These are phyloP conservation scores for Troides oblongomaculatus DNA, from an alignment of 2,888 invertebrate genomes.

Conservation along the genomic window DNA sequence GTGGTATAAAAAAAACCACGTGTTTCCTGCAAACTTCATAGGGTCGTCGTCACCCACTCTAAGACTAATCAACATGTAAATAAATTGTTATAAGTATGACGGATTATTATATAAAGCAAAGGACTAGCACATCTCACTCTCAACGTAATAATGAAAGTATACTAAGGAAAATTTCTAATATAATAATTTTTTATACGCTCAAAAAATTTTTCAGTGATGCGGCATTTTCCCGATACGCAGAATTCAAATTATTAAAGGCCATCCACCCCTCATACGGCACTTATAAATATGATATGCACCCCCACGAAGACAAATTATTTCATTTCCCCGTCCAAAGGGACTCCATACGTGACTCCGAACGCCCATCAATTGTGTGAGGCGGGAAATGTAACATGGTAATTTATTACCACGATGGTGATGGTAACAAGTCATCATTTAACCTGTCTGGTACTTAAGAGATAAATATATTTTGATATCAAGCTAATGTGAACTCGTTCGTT, in stretches of 20 bases:
- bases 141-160: too few relatives aligned
- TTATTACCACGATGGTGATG: slow-evolving; percentile 58
- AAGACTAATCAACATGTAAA: too few relatives aligned
- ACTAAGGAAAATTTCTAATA: too few relatives aligned
- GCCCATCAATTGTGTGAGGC: slow-evolving; percentile 61
- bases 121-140: too few relatives aligned
- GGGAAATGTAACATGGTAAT: slow-evolving; percentile 56
- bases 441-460: slow-evolving; percentile 30
- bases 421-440: slow-evolving; percentile 39
- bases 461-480: slow-evolving; percentile 30
- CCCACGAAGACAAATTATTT: slow-evolving; percentile 78
- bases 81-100: too few relatives aligned
- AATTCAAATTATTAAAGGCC: slow-evolving; percentile 42
- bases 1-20: too few relatives aligned
- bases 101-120: too few relatives aligned
- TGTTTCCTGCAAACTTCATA: too few relatives aligned
- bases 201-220: not conserved
- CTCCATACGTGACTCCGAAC: slow-evolving; percentile 68
- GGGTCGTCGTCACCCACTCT: too few relatives aligned
- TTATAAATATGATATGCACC: slow-evolving; percentile 77
- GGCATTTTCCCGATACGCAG: slow-evolving; percentile 9
- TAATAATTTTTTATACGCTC: not conserved
- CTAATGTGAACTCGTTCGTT: slow-evolving; percentile 23
- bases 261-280: slow-evolving; percentile 56
- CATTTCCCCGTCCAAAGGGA: slow-evolving; percentile 74